Conservation (phyloP, 2,888 invertebrate species). For the Amblyteles armatorius region DNA sequence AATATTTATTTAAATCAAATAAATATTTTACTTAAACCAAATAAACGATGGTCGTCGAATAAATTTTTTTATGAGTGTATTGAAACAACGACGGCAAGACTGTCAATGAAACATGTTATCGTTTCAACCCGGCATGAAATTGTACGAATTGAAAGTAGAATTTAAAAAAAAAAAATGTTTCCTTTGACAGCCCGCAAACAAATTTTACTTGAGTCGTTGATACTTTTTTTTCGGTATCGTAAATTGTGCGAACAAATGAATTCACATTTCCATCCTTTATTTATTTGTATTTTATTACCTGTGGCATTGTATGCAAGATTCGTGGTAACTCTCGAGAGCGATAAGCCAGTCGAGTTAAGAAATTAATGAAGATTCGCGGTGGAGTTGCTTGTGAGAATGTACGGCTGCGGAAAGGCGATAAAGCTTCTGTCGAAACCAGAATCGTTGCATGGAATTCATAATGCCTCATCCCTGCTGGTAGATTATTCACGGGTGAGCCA, state of each 20-base stretch:
- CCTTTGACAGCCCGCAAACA: not conserved
- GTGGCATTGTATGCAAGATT: too few species aligned
- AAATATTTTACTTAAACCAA: too few species aligned
- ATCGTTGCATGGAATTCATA: not conserved
- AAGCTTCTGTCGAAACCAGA: not conserved
- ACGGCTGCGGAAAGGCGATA: constrained; percentile 10
- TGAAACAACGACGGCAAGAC: too few species aligned
- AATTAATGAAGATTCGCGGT: not conserved
- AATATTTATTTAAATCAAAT: too few species aligned
- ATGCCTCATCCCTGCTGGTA: not conserved
- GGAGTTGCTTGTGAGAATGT: not conserved
- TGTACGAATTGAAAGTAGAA: too few species aligned
- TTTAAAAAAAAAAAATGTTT: not conserved
- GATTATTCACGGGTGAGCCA: not conserved
- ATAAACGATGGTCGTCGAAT: too few species aligned
- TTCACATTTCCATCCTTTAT: not conserved
- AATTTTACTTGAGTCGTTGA: too few species aligned
- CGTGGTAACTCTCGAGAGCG: not conserved
- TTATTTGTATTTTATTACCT: constrained; percentile 11
- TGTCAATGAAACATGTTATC: too few species aligned
- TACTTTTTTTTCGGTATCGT: not conserved
- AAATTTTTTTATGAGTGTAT: too few species aligned
- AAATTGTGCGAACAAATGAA: not conserved
- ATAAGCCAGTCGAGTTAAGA: not conserved
- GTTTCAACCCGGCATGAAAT: too few species aligned